phyloP scores from a whole-genome alignment of 2,797 vertebrate genomes.

The Acestrorhynchus altus region DNA sequence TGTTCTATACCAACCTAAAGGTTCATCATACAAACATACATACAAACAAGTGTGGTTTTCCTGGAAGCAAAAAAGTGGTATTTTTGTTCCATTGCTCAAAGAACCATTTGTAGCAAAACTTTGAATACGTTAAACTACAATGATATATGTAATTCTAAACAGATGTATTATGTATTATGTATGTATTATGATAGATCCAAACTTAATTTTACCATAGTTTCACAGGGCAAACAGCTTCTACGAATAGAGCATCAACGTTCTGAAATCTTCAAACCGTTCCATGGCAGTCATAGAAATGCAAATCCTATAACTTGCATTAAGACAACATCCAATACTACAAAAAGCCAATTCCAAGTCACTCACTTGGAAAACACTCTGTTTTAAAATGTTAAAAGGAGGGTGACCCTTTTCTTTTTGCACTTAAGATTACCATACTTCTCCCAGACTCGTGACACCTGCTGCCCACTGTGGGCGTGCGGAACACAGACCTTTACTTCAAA shows the following conservation, averaged over 20 bases:
- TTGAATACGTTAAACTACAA: too few relatives aligned
- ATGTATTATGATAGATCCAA: background rate
- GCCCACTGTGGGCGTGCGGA: constrained; percentile 66
- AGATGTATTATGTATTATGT: background rate
- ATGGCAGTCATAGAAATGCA: constrained; percentile 42
- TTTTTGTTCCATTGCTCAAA: too few relatives aligned
- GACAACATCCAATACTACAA: constrained; percentile 58
- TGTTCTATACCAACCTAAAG: too few relatives aligned
- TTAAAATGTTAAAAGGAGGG: constrained; percentile 52
- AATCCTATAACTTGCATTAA: constrained; percentile 58
- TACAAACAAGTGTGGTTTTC: too few relatives aligned
- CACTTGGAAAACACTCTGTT: constrained; percentile 63
- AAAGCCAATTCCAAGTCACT: constrained; percentile 61
- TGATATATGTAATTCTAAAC: too few relatives aligned
- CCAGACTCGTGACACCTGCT: constrained; percentile 70
- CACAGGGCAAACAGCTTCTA: constrained; percentile 15
- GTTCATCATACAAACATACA: too few relatives aligned
- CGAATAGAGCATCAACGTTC: constrained; percentile 29
- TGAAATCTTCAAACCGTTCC: constrained; percentile 44
- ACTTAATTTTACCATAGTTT: constrained; percentile 25
- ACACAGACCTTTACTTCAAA: constrained; percentile 76
- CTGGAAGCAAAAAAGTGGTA: too few relatives aligned
- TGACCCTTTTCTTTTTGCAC: constrained; percentile 64
- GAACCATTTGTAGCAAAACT: too few relatives aligned
- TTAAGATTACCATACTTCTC: constrained; percentile 63